Evolutionary conservation across 2,888 invertebrate species (phyloP).

Genomic region (Aricia artaxerxes): DNA sequence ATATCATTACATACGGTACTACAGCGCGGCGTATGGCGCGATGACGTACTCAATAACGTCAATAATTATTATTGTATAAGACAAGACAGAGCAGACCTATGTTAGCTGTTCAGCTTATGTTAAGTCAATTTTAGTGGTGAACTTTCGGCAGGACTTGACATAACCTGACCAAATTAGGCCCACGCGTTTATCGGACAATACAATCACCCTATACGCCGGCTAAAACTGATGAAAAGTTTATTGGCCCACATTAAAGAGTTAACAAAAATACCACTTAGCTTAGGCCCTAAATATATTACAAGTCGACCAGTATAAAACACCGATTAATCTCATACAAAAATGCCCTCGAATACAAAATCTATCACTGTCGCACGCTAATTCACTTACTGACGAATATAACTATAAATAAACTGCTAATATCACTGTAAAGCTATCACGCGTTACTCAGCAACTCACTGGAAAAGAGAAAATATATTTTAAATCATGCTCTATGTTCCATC

Average conservation of each 20-base stretch:
- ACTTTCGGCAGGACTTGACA: background rate
- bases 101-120: background rate
- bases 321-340: slow-evolving; percentile 29
- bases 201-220: background rate
- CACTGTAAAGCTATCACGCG: slow-evolving; percentile 68
- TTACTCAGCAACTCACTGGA: slow-evolving; percentile 72
- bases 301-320: slow-evolving; percentile 16
- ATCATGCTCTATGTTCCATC: background rate
- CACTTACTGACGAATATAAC: slow-evolving; percentile 33
- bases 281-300: slow-evolving; percentile 12
- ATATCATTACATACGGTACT: background rate
- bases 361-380: slow-evolving; percentile 31
- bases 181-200: background rate
- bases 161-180: background rate
- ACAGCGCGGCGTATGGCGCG: background rate
- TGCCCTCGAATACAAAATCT: slow-evolving; percentile 27
- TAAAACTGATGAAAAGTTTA: background rate
- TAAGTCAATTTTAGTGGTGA: background rate
- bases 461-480: slow-evolving; percentile 44
- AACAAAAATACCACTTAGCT: slow-evolving; percentile 13
- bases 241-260: slow-evolving; percentile 4
- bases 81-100: background rate
- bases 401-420: slow-evolving; percentile 57
- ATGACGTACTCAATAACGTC: background rate
- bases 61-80: background rate